Evolutionary conservation across 2,888 invertebrate species (phyloP).

Genomic region (Gastracanthus pulcherrimus): DNA sequence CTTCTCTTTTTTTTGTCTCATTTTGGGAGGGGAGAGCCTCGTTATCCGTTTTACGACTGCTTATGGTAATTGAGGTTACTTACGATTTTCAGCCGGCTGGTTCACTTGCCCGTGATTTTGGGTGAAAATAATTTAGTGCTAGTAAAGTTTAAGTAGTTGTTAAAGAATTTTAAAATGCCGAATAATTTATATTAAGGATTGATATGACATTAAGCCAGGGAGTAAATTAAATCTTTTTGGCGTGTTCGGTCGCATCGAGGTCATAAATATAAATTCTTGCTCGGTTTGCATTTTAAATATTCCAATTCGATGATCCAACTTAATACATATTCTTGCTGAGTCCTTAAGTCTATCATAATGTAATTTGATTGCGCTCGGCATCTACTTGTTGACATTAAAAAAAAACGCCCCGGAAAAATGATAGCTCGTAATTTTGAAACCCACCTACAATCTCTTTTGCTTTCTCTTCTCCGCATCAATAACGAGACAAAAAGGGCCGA

Average conservation of each 20-base stretch:
- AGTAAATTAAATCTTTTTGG: conserved; percentile 21
- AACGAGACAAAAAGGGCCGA: neutral
- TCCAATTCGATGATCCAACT: neutral
- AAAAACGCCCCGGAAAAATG: conserved; percentile 8
- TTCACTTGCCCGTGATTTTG: conserved; percentile 18
- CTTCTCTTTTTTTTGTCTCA: conserved; percentile 15
- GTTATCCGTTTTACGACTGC: conserved; percentile 50
- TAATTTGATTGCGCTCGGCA: neutral
- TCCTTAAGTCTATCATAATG: too few species aligned
- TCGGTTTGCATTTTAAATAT: neutral
- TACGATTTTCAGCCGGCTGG: conserved; percentile 19
- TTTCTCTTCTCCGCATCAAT: conserved; percentile 25
- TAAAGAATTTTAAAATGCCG: conserved; percentile 18
- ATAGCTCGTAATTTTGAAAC: conserved; percentile 30
- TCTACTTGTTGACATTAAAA: neutral
- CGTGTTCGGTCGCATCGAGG: conserved; percentile 12
- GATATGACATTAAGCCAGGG: conserved; percentile 36
- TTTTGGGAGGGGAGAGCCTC: conserved; percentile 30
- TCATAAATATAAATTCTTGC: neutral
- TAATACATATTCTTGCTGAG: too few species aligned
- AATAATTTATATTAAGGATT: conserved; percentile 35
- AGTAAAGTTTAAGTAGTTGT: conserved; percentile 46
- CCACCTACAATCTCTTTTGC: conserved; percentile 2
- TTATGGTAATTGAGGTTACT: conserved; percentile 51
- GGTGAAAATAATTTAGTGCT: conserved; percentile 44